phyloP scores from a whole-genome alignment of 2,113 vertebrate genomes.

The Nibea coibor region DNA sequence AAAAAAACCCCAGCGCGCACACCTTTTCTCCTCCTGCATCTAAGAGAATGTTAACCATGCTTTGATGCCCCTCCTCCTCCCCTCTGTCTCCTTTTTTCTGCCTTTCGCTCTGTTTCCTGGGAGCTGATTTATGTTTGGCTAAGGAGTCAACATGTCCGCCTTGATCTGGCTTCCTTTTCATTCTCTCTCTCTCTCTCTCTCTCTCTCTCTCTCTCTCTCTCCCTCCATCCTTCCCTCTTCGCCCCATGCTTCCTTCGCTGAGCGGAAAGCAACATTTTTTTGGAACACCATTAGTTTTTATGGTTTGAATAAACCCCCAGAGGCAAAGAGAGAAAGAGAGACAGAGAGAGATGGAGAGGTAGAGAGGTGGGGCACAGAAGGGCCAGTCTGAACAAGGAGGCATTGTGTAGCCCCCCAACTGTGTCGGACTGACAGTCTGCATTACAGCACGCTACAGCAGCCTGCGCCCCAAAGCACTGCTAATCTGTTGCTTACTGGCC shows the following conservation, averaged over 20 bases:
- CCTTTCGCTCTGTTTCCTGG: conserved; percentile 54
- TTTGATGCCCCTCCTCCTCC: conserved; percentile 69
- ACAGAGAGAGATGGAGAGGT: conserved; percentile 56
- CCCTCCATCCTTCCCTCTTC: conserved; percentile 1
- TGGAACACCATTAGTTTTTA: conserved; percentile 41
- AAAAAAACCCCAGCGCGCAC: conserved; percentile 14
- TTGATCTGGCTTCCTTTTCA: conserved; percentile 38
- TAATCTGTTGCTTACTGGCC: conserved; percentile 73
- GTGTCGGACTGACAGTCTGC: conserved; percentile 78
- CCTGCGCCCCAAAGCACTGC: conserved; percentile 65
- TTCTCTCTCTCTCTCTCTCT: not conserved
- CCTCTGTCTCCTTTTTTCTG: conserved; percentile 30
- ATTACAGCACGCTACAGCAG: conserved; percentile 78
- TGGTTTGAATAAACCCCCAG: conserved; percentile 60
- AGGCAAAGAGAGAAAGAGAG: conserved; percentile 46
- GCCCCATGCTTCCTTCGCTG: not conserved
- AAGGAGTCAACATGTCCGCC: conserved; percentile 50
- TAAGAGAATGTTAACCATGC: conserved; percentile 70
- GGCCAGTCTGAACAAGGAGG: conserved; percentile 80
- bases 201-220: too few species aligned
- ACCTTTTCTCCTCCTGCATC: conserved; percentile 49
- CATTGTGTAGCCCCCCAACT: conserved; percentile 80
- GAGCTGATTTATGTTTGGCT: conserved; percentile 74
- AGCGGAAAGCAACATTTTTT: conserved; percentile 27
- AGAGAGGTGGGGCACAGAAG: conserved; percentile 69